phyloP scores from a whole-genome alignment of 2,113 vertebrate species.

The Grus americana region DNA sequence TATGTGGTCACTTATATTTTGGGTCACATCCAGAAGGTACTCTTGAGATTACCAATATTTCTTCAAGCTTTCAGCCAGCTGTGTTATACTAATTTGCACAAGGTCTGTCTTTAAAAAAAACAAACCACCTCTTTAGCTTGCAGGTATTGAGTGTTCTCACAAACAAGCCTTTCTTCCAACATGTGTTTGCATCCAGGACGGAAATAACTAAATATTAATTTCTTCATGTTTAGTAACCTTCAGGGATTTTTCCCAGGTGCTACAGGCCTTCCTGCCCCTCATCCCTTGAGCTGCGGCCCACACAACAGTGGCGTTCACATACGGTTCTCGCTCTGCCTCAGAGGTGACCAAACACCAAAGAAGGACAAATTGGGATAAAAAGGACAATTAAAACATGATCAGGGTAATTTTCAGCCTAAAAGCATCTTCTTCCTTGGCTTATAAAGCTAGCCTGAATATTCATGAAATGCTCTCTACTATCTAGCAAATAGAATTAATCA shows the following conservation, averaged over 20 bases:
- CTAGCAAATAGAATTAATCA: slow-evolving; percentile 57
- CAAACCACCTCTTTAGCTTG: neutral
- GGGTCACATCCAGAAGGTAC: neutral
- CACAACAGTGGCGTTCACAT: rapidly evolving
- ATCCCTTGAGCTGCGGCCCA: neutral
- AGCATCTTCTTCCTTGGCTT: neutral
- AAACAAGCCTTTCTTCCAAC: neutral
- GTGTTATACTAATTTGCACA: neutral
- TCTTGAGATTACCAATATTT: neutral
- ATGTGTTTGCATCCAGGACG: neutral
- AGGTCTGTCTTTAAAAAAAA: neutral
- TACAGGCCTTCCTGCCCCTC: neutral
- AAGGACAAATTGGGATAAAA: neutral
- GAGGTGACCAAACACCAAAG: neutral
- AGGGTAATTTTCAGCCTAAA: neutral
- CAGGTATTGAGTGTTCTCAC: neutral
- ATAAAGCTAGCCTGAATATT: slow-evolving; percentile 33
- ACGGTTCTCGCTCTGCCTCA: neutral
- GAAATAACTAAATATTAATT: neutral
- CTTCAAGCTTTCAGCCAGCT: neutral
- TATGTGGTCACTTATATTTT: too few species aligned
- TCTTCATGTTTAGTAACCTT: neutral
- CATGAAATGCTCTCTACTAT: neutral
- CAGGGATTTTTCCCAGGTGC: neutral
- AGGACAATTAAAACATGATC: neutral